These are phyloP conservation scores for Cossypha dichroa DNA, from an alignment of 2,797 vertebrate genomes.

Conservation along the genomic window DNA sequence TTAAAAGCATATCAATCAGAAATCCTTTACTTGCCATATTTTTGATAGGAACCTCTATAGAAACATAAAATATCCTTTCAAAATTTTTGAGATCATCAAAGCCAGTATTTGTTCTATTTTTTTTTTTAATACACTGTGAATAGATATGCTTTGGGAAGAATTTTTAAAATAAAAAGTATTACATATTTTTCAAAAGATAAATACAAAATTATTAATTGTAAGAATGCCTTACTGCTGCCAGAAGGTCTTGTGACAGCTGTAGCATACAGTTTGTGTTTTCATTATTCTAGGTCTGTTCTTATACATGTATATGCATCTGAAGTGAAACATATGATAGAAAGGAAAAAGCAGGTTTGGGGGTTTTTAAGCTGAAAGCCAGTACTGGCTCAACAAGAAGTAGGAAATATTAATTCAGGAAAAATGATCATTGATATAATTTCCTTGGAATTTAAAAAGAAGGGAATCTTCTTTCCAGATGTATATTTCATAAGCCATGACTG, in stretches of 20 bases:
- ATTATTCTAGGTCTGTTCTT: neutral
- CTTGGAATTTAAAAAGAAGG: neutral
- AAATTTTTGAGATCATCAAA: neutral
- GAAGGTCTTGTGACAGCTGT: neutral
- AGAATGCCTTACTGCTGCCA: neutral
- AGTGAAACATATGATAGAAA: neutral
- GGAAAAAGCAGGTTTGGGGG: neutral
- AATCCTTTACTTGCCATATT: neutral
- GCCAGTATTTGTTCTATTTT: neutral
- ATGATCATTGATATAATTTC: accelerated
- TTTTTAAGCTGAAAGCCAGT: neutral
- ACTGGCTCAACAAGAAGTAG: neutral
- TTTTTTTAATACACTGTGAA: neutral
- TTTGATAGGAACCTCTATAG: neutral
- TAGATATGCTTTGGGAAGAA: neutral
- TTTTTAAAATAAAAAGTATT: neutral
- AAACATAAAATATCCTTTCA: neutral
- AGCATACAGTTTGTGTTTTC: neutral
- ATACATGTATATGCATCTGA: neutral
- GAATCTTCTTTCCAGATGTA: neutral
- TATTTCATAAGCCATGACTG: neutral
- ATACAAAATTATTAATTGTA: neutral
- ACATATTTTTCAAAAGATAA: neutral
- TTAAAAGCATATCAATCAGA: neutral
- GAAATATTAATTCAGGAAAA: neutral